Evolutionary conservation across 64 coral and sea anemone genomes (phyloP), one percentile per base, ranked within the genome.

Genomic region (Orbicella faveolata): DNA sequence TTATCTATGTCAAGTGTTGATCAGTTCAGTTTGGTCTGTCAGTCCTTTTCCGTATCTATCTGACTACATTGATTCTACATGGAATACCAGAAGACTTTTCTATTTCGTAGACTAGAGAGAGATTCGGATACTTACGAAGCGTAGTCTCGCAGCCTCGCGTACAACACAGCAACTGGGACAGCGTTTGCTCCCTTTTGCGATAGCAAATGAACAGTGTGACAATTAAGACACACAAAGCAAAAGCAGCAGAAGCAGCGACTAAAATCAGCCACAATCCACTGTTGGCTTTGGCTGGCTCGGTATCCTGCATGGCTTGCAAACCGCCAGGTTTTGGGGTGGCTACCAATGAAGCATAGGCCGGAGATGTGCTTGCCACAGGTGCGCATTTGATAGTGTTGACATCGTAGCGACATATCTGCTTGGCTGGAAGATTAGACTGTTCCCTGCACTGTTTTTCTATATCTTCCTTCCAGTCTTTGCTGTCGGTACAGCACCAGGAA

Each of bases 401-500:
- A 52, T 96, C 88, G 33, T 89, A 87, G 14, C 91, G 87, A 74
- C 95, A 96, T 7, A 89, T 87, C 74, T 84, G 83, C 21, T 96
- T 88, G 36, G 59, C 75, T 10, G 95, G 73, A 33, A 96, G 36
- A 18, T 83, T 84, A 10, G 64, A 16, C 69, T 96, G 95, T 2
- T 74, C 85, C 8, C 81, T 21, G 21, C 95, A 96, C 39, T 93
- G 54, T 3, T 75, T 39, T 52, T 93, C 77, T 54, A 90, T 75
- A 2, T 96, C 92, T 25, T 91, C 69, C 0, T 59, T 16, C 55
- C 55, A 59, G 15, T 87, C 41, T 63, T 77, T 91, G 19, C 91
- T 96, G 34, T 93, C 92, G 6, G 84, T 66, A 26, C 95, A 96
- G 20, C 95, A 96, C 67, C 90, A 86, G 0, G 92, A 90, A 16